These are phyloP conservation scores for Sycophila sp. DNA, from an alignment of 1,140 invertebrate genomes.

Conservation along the genomic window DNA sequence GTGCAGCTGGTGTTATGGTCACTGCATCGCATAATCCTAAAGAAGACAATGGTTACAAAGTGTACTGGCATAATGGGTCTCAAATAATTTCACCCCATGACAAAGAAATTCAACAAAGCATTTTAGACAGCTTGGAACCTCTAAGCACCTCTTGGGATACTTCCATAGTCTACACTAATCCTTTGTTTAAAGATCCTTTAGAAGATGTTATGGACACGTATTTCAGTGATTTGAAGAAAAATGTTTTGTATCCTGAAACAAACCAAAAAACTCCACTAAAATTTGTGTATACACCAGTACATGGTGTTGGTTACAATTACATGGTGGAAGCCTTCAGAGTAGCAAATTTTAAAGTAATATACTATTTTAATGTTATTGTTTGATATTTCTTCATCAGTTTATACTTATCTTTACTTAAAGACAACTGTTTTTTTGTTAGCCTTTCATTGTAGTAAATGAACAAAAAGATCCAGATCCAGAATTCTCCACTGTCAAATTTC, in stretches of 20 bases:
- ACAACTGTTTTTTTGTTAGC: slow-evolving; percentile 59
- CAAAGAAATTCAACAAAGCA: slow-evolving; percentile 84
- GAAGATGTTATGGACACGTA: slow-evolving; percentile 75
- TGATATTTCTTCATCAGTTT: slow-evolving; percentile 12
- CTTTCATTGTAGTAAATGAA: slow-evolving; percentile 81
- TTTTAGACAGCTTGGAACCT: slow-evolving; percentile 82
- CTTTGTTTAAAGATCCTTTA: slow-evolving; percentile 69
- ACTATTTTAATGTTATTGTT: neutral
- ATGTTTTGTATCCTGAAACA: slow-evolving; percentile 66
- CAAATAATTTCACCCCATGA: slow-evolving; percentile 96
- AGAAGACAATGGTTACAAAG: slow-evolving; percentile 99
- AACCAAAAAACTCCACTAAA: slow-evolving; percentile 74
- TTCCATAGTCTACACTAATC: slow-evolving; percentile 59
- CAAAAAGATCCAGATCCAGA: slow-evolving; percentile 94
- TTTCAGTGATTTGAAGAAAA: slow-evolving; percentile 70
- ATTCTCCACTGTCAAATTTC: slow-evolving; percentile 96
- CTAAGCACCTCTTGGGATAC: slow-evolving; percentile 75
- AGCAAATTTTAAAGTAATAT: slow-evolving; percentile 77
- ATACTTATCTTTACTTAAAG: neutral
- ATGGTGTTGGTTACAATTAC: slow-evolving; percentile 93
- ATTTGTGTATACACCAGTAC: slow-evolving; percentile 96
- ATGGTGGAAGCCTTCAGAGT: slow-evolving; percentile 79
- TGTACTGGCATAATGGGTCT: slow-evolving; percentile 95
- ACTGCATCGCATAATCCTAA: slow-evolving; percentile 99
- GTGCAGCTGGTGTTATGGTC: slow-evolving; percentile 90